Base-by-base conservation (phyloP, 2,888 invertebrate species). In the Epistrophella euchroma region DNA sequence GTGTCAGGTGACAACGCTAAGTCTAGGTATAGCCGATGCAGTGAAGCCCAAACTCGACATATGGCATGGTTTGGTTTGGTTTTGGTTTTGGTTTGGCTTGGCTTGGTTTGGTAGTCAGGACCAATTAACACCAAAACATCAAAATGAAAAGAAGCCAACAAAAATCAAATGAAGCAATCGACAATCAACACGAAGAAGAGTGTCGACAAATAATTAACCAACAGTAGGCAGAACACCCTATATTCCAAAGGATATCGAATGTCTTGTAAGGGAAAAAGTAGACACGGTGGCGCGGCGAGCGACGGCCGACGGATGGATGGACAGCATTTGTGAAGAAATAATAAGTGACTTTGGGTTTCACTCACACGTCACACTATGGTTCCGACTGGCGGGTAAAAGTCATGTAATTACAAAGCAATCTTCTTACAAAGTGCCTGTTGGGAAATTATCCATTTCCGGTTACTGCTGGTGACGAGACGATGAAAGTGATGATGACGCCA, bases 81-180 rank as follows among this genome's bases (percentile, higher is more conserved):
- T 56, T 58, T 35, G 35, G 35, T 58, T n/a, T n/a, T n/a, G n/a
- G n/a, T n/a, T 60, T 7, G 58, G 58, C 37, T 58, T 37, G 35
- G 35, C 35, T 58, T 58, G 58, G 58, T 62, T 81, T 52, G 56
- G 74, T 71, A 82, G 86, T 75, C 86, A 82, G 74, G 77, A 86
- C 82, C 86, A 86, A 86, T 86, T 86, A 86, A 86, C 86, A 86
- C 82, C 86, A 56, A 86, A 82, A 78, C 82, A 84, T 64, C 47
- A 47, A 66, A 74, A 82, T 74, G 35, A 76, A 45, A 77, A 74
- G 86, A 81, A 82, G 82, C 82, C 86, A 86, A 86, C 77, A 82
- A 86, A 82, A 58, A 73, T 45, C 77, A 56, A 81, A 64, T 81
- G 77, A 47, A 86, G 86, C 76, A 86, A 86, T 86, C 86, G 81